A percentile compares a stretch with the other conserved stretches of the same genome.
Conservation (phyloP, 2,113 vertebrate genomes). For the Pluvialis apricaria region DNA sequence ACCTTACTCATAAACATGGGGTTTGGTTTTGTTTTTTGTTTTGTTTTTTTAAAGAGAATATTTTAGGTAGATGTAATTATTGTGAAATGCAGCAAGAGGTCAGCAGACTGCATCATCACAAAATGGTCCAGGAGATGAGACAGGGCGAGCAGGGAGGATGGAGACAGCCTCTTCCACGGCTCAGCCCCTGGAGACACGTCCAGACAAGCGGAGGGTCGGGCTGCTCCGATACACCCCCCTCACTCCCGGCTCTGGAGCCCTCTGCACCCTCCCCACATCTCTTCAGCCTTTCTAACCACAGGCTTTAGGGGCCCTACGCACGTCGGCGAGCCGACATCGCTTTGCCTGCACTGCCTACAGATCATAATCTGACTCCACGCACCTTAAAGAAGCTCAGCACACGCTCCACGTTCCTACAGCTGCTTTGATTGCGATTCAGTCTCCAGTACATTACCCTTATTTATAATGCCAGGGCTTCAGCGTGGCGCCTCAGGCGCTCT, state of each 20-base stretch:
- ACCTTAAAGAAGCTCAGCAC: constrained; percentile 24
- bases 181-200: neutral
- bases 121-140: neutral
- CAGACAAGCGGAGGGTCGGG: accelerated
- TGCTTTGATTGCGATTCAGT: constrained; percentile 56
- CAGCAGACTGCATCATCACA: neutral
- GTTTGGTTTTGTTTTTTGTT: too few species aligned
- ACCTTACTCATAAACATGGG: neutral
- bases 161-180: neutral
- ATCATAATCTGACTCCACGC: constrained; percentile 21
- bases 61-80: neutral
- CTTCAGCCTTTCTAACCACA: neutral
- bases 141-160: neutral
- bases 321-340: constrained; percentile 6
- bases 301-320: neutral
- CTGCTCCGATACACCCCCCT: neutral
- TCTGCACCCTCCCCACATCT: neutral
- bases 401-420: neutral
- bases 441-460: constrained; percentile 69
- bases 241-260: neutral
- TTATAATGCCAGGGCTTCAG: constrained; percentile 53
- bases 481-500: constrained; percentile 40
- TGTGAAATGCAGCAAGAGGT: neutral
- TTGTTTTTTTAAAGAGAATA: neutral
- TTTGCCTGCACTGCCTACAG: constrained; percentile 17